Evolutionary conservation across 2,113 vertebrate species (phyloP), one percentile per base, ranked within the genome.

Genomic region (Hiodon tergisus): DNA sequence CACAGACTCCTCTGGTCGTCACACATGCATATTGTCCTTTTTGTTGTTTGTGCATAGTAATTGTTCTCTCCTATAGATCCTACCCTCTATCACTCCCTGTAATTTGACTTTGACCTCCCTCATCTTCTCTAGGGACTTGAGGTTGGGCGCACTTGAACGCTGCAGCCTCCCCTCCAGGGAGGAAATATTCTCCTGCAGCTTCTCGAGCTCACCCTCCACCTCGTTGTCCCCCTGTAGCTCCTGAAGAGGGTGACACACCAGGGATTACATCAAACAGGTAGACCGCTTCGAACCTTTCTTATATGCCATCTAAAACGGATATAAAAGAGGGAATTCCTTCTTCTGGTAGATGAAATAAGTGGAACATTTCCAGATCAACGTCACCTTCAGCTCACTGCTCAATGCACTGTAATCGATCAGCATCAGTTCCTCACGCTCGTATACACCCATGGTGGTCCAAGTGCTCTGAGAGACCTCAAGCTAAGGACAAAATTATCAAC

Each of bases 81-180:
- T 91, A 98, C 96, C 96, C 0, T 97, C 88, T 2, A 74, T n/a
- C 0, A 94, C 92, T 69, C 85, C 91, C 46, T 93, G 90, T 55
- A 95, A 92, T 80, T 90, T 96, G 82, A 88, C 89, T 14, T 88
- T 88, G 79, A 93, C 84, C 2, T 88, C 80, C 74, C 83, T 89
- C 31, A 98, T 85, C 79, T 93, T 97, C 81, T 96, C 92, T 67
- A 88, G 13, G 63, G 96, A 95, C 74, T 93, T 92, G 11, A 98
- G 81, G 80, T 99, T 98, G 1, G 97, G 97, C 51, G 91, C 85
- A 8, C 90, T 76, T 10, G 93, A 94, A 78, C 78, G 90, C 79
- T 90, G 77, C 52, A 98, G 84, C 63, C 80, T 17, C 0, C 1
- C 83, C 73, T 96, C 92, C 60, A 90, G 79, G 13, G 83, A 77